Conservation (phyloP, 2,888 invertebrate genomes). For the Antheraea yamamai region DNA sequence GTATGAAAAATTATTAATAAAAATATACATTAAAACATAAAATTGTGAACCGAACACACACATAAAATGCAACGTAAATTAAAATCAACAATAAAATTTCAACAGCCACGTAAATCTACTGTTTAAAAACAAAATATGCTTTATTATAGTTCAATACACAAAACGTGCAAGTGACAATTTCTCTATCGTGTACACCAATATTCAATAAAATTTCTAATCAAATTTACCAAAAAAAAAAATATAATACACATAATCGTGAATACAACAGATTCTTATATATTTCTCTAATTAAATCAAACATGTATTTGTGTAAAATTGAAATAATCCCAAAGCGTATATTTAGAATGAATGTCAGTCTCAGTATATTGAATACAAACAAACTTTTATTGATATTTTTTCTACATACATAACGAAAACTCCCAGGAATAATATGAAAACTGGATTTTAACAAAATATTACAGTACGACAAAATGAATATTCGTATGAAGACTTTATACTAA, state of each 20-base stretch:
- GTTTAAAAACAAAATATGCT: conserved; percentile 32
- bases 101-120: conserved; percentile 50
- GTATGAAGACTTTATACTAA: too few species aligned
- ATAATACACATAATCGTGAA: background rate
- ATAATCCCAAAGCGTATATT: background rate
- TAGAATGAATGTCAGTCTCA: background rate
- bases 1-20: conserved; percentile 40
- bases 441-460: too few species aligned
- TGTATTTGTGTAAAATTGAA: background rate
- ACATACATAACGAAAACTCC: too few species aligned
- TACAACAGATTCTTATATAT: background rate
- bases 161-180: conserved; percentile 26
- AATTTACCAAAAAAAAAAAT: background rate
- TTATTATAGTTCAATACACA: conserved; percentile 27
- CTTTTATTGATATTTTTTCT: too few species aligned
- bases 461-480: too few species aligned
- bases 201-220: background rate
- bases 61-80: conserved; percentile 68
- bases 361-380: background rate
- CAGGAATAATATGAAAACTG: background rate
- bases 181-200: background rate
- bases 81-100: conserved; percentile 77
- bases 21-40: conserved; percentile 50
- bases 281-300: background rate
- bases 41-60: conserved; percentile 59